phyloP scores from a whole-genome alignment of 2,888 invertebrate species.

The Athalia cordata region DNA sequence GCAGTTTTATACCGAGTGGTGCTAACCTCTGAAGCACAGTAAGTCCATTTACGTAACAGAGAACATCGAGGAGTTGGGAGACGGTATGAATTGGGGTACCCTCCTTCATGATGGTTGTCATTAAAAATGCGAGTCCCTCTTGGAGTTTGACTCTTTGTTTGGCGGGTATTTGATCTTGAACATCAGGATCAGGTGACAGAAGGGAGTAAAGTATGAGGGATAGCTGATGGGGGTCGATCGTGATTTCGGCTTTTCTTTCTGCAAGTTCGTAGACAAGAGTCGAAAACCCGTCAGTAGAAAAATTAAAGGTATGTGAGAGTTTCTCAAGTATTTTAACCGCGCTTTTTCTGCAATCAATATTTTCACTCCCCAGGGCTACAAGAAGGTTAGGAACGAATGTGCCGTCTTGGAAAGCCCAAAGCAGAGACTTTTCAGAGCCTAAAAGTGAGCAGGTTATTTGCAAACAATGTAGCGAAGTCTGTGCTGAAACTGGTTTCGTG shows the following conservation, averaged over 20 bases:
- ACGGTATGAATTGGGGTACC: conserved; percentile 74
- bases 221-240: conserved; percentile 81
- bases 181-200: conserved; percentile 76
- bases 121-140: conserved; percentile 58
- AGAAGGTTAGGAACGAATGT: conserved; percentile 75
- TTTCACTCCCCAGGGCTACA: conserved; percentile 77
- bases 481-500: conserved; percentile 60
- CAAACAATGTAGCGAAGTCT: conserved; percentile 64
- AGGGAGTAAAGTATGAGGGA: conserved; percentile 79
- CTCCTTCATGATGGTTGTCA: conserved; percentile 69
- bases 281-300: conserved; percentile 62
- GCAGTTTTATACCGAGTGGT: conserved; percentile 61
- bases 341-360: conserved; percentile 76
- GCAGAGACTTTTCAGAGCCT: conserved; percentile 55
- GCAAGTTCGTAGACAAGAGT: conserved; percentile 74
- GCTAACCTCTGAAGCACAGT: conserved; percentile 73
- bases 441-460: conserved; percentile 71
- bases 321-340: conserved; percentile 76
- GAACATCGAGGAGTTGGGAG: conserved; percentile 74
- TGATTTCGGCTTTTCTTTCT: conserved; percentile 77
- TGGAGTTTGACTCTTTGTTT: conserved; percentile 57
- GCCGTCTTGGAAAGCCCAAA: conserved; percentile 54
- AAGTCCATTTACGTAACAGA: conserved; percentile 74
- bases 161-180: conserved; percentile 60
- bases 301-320: conserved; percentile 72